These are phyloP conservation scores for Sphaerodactylus townsendi DNA, from an alignment of 2,113 vertebrate species.

Conservation along the genomic window DNA sequence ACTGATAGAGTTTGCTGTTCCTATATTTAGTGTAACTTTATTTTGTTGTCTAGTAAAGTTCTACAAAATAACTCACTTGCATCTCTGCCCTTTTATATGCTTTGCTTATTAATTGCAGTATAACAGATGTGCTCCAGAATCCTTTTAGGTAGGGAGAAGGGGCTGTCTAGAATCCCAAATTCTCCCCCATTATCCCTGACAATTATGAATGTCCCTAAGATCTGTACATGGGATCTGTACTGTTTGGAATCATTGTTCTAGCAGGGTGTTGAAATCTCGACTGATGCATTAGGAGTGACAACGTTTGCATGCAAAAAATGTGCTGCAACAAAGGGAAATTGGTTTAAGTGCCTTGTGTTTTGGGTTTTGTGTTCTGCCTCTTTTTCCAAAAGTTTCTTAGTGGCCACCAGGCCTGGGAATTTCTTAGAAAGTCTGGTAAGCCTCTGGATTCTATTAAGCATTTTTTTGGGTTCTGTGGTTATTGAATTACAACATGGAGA, in stretches of 20 bases:
- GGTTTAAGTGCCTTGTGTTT: background rate
- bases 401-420: no score
- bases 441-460: background rate
- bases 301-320: background rate
- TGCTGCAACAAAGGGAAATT: background rate
- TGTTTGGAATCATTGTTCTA: background rate
- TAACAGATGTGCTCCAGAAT: background rate
- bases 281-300: background rate
- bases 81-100: no score
- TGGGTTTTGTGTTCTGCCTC: background rate
- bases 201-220: no score
- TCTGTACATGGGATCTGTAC: no score
- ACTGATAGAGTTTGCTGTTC: no score
- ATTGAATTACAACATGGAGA: background rate
- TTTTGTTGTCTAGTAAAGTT: no score
- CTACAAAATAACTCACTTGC: no score
- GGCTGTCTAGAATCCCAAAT: no score
- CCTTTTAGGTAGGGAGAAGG: background rate
- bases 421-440: background rate
- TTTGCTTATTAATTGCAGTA: no score
- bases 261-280: background rate
- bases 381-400: background rate
- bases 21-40: no score
- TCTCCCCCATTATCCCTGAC: no score
- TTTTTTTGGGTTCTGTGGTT: background rate